Percentiles rank a stretch among this genome's conserved stretches.
Evolutionary conservation across 53 echinoderm and acorn worm genomes (phyloP).

Genomic region (Henricia sp.): DNA sequence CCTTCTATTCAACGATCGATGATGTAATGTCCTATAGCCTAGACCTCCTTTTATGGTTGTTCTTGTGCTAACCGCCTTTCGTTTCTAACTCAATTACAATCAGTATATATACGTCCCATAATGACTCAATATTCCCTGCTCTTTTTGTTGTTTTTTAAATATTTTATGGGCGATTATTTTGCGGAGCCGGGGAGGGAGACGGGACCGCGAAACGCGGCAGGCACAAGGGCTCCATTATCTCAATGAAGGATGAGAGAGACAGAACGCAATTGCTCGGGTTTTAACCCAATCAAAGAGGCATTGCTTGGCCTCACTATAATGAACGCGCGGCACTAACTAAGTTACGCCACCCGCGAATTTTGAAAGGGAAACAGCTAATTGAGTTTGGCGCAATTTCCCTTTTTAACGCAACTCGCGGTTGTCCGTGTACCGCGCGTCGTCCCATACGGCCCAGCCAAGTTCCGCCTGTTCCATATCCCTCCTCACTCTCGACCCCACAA

Average conservation of each 20-base stretch:
- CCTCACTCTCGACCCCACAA: constrained; percentile 20
- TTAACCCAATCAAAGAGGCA: constrained; percentile 62
- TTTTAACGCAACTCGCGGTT: no score
- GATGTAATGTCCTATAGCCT: no score
- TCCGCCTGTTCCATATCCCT: neutral
- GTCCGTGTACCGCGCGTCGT: neutral
- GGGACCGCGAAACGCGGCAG: neutral
- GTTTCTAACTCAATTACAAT: constrained; percentile 16
- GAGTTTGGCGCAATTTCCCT: constrained; percentile 46
- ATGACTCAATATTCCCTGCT: neutral
- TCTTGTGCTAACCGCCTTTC: constrained; percentile 6
- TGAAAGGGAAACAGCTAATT: constrained; percentile 56
- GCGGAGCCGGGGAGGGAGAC: neutral
- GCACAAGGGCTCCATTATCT: constrained; percentile 27
- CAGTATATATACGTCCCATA: neutral
- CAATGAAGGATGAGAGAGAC: constrained; percentile 16
- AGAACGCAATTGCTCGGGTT: constrained; percentile 38
- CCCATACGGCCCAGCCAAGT: no score
- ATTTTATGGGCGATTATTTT: constrained; percentile 37
- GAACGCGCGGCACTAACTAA: constrained; percentile 48
- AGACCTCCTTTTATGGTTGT: no score
- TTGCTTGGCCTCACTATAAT: constrained; percentile 50
- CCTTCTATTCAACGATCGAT: no score
- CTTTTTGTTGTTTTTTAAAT: constrained; percentile 23
- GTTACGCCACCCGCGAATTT: constrained; percentile 60